Base-by-base conservation (phyloP, 2,888 invertebrate species). In the Isoperla grammatica region DNA sequence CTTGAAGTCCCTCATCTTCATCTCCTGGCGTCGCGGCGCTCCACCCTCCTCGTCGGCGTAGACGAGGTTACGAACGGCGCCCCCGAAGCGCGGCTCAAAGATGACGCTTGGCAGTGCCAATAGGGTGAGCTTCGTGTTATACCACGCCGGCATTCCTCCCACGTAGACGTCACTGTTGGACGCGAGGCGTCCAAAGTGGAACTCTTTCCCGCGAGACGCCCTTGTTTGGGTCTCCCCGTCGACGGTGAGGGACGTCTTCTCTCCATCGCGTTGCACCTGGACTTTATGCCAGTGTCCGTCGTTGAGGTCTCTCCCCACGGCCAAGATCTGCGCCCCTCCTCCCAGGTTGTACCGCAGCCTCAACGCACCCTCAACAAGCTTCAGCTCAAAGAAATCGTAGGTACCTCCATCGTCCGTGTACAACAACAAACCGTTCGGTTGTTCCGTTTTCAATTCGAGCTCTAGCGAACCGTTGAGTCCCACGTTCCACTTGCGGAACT, bases 391-490 rank as follows among this genome's bases (percentile, higher is more conserved):
- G 78, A 96, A 98, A 76, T 97, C 96, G 73, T 92, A 92, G 42
- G 89, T 90, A 12, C 95, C 95, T 1, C 94, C 95, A 72, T 97
- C 96, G 73, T 97, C 96, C 8, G 95, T 94, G 74, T 97, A 97
- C 68, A 97, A 78, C 49, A 98, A 79, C 64, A 97, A 76, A 17
- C 95, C 95, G 75, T 94, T 92, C 0, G 89, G 89, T 73, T 90
- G 89, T 68, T 89, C 87, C 35, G 96, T 96, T 78, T 91, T 93
- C 78, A 97, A 95, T 75, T 97, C 95, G 71, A 97, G 85, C 72
- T 92, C 92, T 59, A 97, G 75, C 9, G 90, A 89, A 49, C 95
- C 95, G 75, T 96, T 96, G 11, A 90, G 78, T 1, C 90, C 95
- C 42, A 89, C 91, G 72, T 93, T 90, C 97, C 97, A 97, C 75